Base-by-base conservation (phyloP, 1,140 invertebrate species). In the Sminthurinus signatus region DNA sequence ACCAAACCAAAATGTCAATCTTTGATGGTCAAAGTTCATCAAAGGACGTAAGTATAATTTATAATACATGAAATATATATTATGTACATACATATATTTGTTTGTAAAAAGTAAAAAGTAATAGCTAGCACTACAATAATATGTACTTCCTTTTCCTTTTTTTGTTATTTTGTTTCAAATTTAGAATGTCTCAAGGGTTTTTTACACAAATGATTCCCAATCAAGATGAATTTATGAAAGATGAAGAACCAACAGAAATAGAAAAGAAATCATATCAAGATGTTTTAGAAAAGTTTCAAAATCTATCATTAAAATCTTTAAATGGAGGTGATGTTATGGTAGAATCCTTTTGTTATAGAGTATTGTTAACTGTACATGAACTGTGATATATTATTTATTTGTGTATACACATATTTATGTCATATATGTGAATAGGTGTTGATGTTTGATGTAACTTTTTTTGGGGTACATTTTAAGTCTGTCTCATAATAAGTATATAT, bases 201-300 rank as follows among this genome's bases (percentile, higher is more conserved):
- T 42, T 42, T n/a, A n/a, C 39, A n/a, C n/a, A 10, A n/a, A n/a
- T 42, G n/a, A 42, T n/a, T 10, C n/a, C 10, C 39, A 10, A 42
- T 42, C 10, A 10, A 12, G 10, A 42, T 42, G 39, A 42, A 42
- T 10, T 12, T 12, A 42, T 42, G n/a, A 42, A 12, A n/a, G 10
- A 10, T 10, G 39, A 42, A 42, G 10, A 42, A 42, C 39, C 39
- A 42, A 42, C 10, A 12, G 39, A 10, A 10, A 42, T n/a, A 12
- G 39, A 42, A 42, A 42, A 42, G 39, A 42, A 42, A n/a, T n/a
- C 10, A 12, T 28, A 32, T 32, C 52, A 28, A 55, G 36, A 60
- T 17, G 23, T 25, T 3, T 14, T 19, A n/a, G 39, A 60, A 25
- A 60, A 60, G 42, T 60, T 60, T 46, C 4, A 60, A 46, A 4